A percentile compares a stretch with the other conserved stretches of the same genome.
phyloP scores from a whole-genome alignment of 2,888 invertebrate species.

The Colletes collaris region DNA sequence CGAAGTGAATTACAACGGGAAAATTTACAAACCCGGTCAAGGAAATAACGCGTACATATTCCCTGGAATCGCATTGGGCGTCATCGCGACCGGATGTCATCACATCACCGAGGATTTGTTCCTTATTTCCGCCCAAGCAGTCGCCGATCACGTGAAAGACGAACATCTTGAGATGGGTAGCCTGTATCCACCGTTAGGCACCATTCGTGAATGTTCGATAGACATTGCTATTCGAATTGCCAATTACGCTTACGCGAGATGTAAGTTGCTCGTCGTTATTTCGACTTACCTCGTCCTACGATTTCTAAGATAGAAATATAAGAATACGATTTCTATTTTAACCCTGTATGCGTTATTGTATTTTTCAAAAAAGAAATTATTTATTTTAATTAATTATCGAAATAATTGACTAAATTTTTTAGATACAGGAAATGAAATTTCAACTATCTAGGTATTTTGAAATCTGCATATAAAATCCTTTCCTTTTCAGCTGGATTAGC shows the following conservation, averaged over 20 bases:
- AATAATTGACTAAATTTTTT: too few relatives aligned
- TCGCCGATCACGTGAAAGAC: conserved; percentile 93
- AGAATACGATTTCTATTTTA: too few relatives aligned
- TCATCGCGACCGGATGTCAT: conserved; percentile 95
- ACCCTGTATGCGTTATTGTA: too few relatives aligned
- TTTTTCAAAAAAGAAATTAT: too few relatives aligned
- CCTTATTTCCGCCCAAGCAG: conserved; percentile 95
- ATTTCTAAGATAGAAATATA: too few relatives aligned
- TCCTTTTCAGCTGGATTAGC: conserved; percentile 88
- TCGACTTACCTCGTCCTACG: too few relatives aligned
- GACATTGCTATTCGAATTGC: conserved; percentile 94
- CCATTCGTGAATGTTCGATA: conserved; percentile 94
- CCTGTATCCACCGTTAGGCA: conserved; percentile 94
- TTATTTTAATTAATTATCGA: too few relatives aligned
- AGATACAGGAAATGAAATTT: too few relatives aligned
- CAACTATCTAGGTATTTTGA: background rate
- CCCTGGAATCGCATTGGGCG: conserved; percentile 97
- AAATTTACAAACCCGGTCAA: conserved; percentile 95
- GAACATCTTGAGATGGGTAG: conserved; percentile 93
- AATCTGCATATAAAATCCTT: conserved; percentile 8
- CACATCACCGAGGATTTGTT: conserved; percentile 97
- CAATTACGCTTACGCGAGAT: conserved; percentile 94
- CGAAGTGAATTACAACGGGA: conserved; percentile 90
- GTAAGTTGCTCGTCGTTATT: conserved; percentile 82
- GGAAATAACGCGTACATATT: conserved; percentile 99